Conservation (phyloP, 2,888 invertebrate genomes). For the Drosophila aldrichi region DNA sequence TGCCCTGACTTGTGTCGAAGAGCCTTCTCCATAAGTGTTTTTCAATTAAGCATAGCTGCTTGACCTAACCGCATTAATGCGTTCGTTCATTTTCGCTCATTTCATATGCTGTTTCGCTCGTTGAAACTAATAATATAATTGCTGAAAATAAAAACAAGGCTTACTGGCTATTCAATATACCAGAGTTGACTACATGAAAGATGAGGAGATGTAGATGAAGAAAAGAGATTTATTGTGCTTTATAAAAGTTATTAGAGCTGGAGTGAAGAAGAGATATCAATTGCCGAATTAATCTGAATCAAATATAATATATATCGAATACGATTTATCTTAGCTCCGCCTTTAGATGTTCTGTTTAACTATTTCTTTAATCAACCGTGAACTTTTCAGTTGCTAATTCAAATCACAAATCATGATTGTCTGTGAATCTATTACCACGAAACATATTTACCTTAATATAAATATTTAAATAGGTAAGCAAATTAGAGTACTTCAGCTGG, state of each 20-base stretch:
- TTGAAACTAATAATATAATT: conserved; percentile 13
- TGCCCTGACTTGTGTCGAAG: conserved; percentile 46
- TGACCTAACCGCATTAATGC: conserved; percentile 20
- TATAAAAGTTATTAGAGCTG: background rate
- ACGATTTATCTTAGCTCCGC: too few relatives aligned
- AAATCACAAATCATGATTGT: background rate
- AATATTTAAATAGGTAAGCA: background rate
- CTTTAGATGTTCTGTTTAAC: background rate
- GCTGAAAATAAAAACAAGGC: conserved; percentile 1
- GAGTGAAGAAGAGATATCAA: background rate
- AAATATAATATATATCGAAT: too few relatives aligned
- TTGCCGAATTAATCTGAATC: background rate
- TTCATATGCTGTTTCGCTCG: conserved; percentile 62
- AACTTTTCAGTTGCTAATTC: background rate
- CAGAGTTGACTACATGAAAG: too few relatives aligned
- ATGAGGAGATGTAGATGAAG: background rate
- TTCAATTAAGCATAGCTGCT: conserved; percentile 63
- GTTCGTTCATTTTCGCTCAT: conserved; percentile 44
- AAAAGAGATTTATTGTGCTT: background rate
- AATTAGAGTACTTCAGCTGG: background rate
- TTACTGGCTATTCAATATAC: background rate
- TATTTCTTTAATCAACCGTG: background rate
- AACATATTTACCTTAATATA: background rate
- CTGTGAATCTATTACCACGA: too few relatives aligned
- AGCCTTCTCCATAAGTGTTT: conserved; percentile 65